phyloP scores from a whole-genome alignment of 2,797 vertebrate genomes.

The Ptychadena robeensis region DNA sequence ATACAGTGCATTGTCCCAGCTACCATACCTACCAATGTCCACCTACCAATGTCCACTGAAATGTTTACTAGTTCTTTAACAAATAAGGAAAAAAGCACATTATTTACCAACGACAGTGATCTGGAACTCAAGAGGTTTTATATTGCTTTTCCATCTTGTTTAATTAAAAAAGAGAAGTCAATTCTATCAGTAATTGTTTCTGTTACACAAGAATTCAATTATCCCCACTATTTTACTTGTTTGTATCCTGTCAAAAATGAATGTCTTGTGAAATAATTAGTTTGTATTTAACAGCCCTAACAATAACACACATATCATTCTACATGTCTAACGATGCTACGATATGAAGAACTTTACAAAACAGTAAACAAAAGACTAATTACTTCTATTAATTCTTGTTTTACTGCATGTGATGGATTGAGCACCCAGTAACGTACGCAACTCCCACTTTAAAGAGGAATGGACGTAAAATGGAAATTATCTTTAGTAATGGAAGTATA shows the following conservation, averaged over 20 bases:
- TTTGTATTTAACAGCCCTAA: background rate
- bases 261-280: background rate
- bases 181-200: conserved; percentile 3
- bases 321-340: background rate
- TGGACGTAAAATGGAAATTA: too few relatives aligned
- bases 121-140: background rate
- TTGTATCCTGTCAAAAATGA: background rate
- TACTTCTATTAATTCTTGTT: background rate
- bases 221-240: background rate
- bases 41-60: too few relatives aligned
- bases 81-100: background rate
- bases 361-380: background rate
- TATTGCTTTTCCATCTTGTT: conserved; percentile 1
- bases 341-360: background rate
- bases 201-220: conserved; percentile 7
- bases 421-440: too few relatives aligned
- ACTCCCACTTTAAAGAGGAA: background rate
- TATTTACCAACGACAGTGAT: background rate
- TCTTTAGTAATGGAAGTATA: too few relatives aligned
- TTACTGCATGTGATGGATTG: background rate
- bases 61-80: too few relatives aligned
- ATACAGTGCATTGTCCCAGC: too few relatives aligned
- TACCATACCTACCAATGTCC: too few relatives aligned
- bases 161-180: conserved; percentile 15
- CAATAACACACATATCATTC: background rate